phyloP scores from a whole-genome alignment of 2,113 vertebrate species.

The Euleptes europaea region DNA sequence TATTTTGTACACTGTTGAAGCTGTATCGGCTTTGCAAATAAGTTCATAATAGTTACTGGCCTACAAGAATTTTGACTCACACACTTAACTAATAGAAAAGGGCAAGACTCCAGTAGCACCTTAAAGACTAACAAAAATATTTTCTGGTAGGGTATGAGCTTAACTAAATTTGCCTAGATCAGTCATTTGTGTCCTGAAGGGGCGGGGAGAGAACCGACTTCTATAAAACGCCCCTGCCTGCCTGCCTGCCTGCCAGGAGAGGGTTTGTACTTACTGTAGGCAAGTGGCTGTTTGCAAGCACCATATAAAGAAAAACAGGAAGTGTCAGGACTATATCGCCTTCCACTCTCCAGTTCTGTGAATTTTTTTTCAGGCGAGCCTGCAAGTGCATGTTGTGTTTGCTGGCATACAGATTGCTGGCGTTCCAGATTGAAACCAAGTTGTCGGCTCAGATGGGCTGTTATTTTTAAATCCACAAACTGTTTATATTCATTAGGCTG shows the following conservation, averaged over 20 bases:
- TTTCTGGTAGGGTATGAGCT: too few species aligned
- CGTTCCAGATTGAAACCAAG: constrained; percentile 42
- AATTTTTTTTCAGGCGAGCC: not conserved
- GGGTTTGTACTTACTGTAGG: not conserved
- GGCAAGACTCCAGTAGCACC: too few species aligned
- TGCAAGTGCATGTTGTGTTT: not conserved
- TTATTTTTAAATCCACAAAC: constrained; percentile 39
- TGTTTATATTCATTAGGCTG: constrained; percentile 53
- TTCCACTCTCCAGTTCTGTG: not conserved
- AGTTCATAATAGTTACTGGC: not conserved
- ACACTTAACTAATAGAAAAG: too few species aligned
- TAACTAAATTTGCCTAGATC: too few species aligned
- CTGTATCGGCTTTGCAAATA: not conserved
- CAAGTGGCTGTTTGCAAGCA: not conserved
- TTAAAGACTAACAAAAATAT: too few species aligned
- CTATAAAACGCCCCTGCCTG: not conserved
- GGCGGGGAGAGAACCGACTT: too few species aligned
- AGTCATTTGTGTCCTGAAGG: not conserved
- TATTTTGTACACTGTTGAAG: not conserved
- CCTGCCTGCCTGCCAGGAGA: too few species aligned
- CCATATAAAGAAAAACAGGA: not conserved
- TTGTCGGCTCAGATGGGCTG: constrained; percentile 53
- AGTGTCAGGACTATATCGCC: too few species aligned
- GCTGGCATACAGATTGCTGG: not conserved
- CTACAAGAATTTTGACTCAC: not conserved